Evolutionary conservation across 2,113 vertebrate genomes (phyloP).

Genomic region (Sporophila hypoxantha): DNA sequence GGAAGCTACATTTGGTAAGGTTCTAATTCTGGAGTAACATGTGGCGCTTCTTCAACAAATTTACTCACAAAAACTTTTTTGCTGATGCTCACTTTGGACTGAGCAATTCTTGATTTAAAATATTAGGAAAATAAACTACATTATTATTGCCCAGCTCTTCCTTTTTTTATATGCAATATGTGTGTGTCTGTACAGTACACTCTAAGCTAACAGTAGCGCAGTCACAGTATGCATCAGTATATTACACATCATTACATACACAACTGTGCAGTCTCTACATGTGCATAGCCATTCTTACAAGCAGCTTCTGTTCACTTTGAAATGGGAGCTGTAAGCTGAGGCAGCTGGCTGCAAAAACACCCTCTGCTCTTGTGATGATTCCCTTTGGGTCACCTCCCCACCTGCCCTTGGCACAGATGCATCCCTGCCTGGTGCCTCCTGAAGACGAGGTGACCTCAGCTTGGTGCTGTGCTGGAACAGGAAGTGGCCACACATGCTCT

Average conservation of each 20-base stretch:
- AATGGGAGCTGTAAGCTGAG: neutral
- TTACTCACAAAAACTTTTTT: neutral
- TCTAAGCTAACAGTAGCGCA: neutral
- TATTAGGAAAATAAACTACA: neutral
- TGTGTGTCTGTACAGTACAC: rapidly evolving
- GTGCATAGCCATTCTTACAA: neutral
- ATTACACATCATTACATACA: neutral
- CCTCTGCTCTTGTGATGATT: neutral
- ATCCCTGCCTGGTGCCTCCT: neutral
- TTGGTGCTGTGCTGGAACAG: neutral
- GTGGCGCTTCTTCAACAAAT: neutral
- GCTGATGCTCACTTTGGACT: neutral
- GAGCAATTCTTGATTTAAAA: neutral
- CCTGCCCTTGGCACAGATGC: neutral
- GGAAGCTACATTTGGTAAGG: neutral
- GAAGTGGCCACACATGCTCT: neutral
- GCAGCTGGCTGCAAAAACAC: neutral
- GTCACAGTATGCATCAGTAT: no score
- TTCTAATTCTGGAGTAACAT: neutral
- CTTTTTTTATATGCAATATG: neutral
- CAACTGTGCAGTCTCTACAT: neutral
- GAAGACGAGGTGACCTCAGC: neutral
- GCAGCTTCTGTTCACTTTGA: neutral
- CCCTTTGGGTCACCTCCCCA: neutral
- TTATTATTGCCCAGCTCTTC: neutral